Base-by-base conservation (phyloP, 1,140 invertebrate genomes). In the Platyscapa corneri region DNA sequence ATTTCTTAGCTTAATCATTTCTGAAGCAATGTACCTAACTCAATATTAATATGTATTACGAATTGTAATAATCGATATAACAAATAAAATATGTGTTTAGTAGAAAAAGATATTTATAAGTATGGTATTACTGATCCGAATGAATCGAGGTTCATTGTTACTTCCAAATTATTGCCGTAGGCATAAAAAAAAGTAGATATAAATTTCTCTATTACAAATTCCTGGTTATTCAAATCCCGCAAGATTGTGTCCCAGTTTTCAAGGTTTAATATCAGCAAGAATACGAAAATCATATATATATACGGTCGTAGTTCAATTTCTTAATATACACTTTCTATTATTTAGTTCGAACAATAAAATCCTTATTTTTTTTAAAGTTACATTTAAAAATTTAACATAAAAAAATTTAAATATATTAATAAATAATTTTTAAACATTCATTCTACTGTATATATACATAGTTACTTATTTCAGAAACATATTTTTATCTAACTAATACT, bases 1-100 rank as follows among this genome's bases (percentile, higher is more conserved):
- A 53, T 16, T 12, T 53, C 18, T 20, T 53, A 53, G n/a, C 12
- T 53, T 7, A 16, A 2, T 16, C 18, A 53, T 53, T 53, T 53
- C 18, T 53, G 49, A 14, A 53, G 8, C 10, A 53, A 20, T 16
- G 12, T 14, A 20, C 18, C n/a, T 7, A 20, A 14, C 6, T 53
- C 18, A 53, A 14, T 16, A 53, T 53, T 53, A 53, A 16, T 53
- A 49, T 18, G 30, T 16, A 16, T 60, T 49, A 37, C 12, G n/a
- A 76, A 30, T 79, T 79, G 70, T 84, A 32, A 84, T 79, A 84
- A 79, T 79, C 75, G 46, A 84, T 79, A 65, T n/a, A n/a, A 70
- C 60, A 78, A 23, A 56, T 12, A 60, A 23, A 34, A 60, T 64
- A 49, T 67, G 32, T 32, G 3, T 32, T 32, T 32, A 16, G 14